Conservation (phyloP, 1,140 invertebrate genomes). For the Meteorus sp. region DNA sequence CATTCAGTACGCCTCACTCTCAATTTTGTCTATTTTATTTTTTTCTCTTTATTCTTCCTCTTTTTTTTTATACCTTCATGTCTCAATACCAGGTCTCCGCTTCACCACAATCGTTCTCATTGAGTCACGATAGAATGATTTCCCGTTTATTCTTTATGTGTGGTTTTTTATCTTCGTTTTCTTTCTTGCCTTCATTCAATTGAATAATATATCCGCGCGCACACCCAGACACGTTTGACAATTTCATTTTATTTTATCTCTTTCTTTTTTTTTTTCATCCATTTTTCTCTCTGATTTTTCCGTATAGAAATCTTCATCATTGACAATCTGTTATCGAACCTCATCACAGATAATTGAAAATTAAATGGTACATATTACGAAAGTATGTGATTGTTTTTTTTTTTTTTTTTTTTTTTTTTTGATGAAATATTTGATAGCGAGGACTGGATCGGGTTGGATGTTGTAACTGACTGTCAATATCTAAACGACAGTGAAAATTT, state of each 20-base stretch:
- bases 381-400: too few relatives aligned
- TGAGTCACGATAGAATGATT: conserved; percentile 11
- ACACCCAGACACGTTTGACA: conserved; percentile 7
- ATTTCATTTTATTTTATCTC: background rate
- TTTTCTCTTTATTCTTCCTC: background rate
- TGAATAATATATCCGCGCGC: conserved; percentile 4
- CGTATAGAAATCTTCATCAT: too few relatives aligned
- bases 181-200: too few relatives aligned
- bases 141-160: background rate
- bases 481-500: too few relatives aligned
- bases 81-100: too few relatives aligned
- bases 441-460: too few relatives aligned
- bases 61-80: background rate
- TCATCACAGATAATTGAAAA: conserved; percentile 7
- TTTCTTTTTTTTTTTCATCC: background rate
- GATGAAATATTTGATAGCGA: too few relatives aligned
- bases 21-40: too few relatives aligned
- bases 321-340: too few relatives aligned
- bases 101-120: conserved; percentile 10
- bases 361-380: background rate
- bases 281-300: background rate
- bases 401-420: background rate
- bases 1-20: too few relatives aligned
- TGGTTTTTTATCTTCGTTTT: background rate
- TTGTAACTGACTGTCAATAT: too few relatives aligned